Percentiles rank a stretch among this genome's conserved stretches.
Conservation (phyloP, 1,140 invertebrate species). For the Drosophila paulistorum region DNA sequence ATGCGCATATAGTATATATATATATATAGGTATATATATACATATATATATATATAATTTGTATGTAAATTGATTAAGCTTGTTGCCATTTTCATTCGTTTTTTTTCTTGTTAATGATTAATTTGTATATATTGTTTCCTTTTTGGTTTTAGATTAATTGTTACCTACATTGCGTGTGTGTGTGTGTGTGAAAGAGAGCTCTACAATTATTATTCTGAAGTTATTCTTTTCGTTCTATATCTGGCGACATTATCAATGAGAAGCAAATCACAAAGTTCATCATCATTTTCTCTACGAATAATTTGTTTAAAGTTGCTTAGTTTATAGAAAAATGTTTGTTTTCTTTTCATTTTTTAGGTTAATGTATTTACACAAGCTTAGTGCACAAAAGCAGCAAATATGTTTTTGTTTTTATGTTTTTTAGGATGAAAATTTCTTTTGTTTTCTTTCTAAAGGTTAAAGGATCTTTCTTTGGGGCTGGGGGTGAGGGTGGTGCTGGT, state of each 20-base stretch:
- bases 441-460: background rate
- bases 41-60: background rate
- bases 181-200: constrained; percentile 22
- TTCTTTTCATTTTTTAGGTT: constrained; percentile 21
- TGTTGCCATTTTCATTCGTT: background rate
- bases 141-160: constrained; percentile 35
- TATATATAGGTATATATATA: too few relatives aligned
- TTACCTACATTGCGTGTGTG: constrained; percentile 43
- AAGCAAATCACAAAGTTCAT: constrained; percentile 79
- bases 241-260: constrained; percentile 39
- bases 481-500: background rate
- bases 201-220: constrained; percentile 26
- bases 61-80: background rate
- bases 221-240: constrained; percentile 11
- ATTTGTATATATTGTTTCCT: constrained; percentile 20
- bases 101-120: constrained; percentile 6
- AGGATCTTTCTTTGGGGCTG: background rate
- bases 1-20: constrained; percentile 10
- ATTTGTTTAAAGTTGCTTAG: constrained; percentile 3
- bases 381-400: constrained; percentile 5
- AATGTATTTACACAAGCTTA: constrained; percentile 15
- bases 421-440: background rate
- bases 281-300: constrained; percentile 42
- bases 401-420: background rate
- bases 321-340: constrained; percentile 29